Evolutionary conservation across 2,113 vertebrate genomes (phyloP).

Genomic region (Heteronetta atricapilla): DNA sequence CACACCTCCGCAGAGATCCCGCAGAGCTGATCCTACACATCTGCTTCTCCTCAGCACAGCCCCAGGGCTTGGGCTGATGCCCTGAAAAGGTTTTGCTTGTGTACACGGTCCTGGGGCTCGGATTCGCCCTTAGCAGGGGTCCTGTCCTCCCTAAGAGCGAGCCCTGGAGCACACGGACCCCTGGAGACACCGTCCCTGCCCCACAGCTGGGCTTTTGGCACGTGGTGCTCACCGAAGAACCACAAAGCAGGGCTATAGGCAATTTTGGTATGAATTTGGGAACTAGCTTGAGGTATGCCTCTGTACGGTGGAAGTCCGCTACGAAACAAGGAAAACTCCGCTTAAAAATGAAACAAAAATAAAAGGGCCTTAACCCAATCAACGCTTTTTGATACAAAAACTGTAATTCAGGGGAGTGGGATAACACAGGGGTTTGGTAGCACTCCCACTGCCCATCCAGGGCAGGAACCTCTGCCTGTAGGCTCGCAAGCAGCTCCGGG

Average conservation of each 20-base stretch:
- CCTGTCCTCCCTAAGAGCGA: background rate
- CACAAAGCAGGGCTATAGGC: background rate
- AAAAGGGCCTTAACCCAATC: background rate
- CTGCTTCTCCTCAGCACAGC: background rate
- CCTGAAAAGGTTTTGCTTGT: background rate
- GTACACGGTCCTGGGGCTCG: fast-evolving
- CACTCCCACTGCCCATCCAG: background rate
- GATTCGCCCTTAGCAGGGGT: background rate
- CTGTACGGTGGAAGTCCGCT: fast-evolving
- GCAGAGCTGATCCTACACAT: background rate
- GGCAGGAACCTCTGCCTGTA: background rate
- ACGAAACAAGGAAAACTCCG: background rate
- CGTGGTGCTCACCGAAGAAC: fast-evolving
- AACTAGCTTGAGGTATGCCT: background rate
- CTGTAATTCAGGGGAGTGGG: background rate
- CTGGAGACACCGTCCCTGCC: background rate
- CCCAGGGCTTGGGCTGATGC: background rate
- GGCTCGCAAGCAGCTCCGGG: background rate
- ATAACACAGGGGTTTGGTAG: fast-evolving
- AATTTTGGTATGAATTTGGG: background rate
- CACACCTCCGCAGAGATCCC: background rate
- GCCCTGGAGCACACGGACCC: background rate
- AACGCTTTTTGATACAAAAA: background rate
- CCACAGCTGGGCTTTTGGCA: background rate
- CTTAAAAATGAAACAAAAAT: background rate